Conservation (phyloP, 1,140 invertebrate species). For the Sminthurides bifidus region DNA sequence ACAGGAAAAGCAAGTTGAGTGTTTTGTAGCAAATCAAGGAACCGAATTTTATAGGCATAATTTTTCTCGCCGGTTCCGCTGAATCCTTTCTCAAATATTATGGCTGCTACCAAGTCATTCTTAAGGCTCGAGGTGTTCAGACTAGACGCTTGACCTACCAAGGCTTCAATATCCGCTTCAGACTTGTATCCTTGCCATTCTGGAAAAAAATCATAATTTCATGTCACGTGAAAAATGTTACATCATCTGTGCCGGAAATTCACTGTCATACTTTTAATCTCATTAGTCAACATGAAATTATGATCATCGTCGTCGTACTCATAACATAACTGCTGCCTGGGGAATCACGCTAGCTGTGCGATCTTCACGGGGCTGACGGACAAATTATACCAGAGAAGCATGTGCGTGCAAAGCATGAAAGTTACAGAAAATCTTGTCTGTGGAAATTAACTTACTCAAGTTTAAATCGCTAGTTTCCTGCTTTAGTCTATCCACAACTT, state of each 20-base stretch:
- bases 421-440: neutral
- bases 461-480: neutral
- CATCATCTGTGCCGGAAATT: no score
- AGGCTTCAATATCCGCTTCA: conserved; percentile 23
- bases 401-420: no score
- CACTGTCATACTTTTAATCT: neutral
- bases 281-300: no score
- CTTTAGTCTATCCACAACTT: neutral
- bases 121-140: neutral
- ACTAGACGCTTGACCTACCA: conserved; percentile 3
- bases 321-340: no score
- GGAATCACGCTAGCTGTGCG: no score
- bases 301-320: no score
- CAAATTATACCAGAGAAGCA: conserved; percentile 1
- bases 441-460: neutral
- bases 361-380: no score
- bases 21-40: conserved; percentile 28
- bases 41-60: conserved; percentile 21
- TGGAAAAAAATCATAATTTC: conserved; percentile 2
- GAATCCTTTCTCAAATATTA: conserved; percentile 22
- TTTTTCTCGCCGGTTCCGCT: neutral
- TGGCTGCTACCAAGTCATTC: conserved; percentile 7
- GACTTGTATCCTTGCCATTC: conserved; percentile 13
- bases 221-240: neutral
- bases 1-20: conserved; percentile 53